Evolutionary conservation across 2,888 invertebrate genomes (phyloP).

Genomic region (Cylloceria caligata): DNA sequence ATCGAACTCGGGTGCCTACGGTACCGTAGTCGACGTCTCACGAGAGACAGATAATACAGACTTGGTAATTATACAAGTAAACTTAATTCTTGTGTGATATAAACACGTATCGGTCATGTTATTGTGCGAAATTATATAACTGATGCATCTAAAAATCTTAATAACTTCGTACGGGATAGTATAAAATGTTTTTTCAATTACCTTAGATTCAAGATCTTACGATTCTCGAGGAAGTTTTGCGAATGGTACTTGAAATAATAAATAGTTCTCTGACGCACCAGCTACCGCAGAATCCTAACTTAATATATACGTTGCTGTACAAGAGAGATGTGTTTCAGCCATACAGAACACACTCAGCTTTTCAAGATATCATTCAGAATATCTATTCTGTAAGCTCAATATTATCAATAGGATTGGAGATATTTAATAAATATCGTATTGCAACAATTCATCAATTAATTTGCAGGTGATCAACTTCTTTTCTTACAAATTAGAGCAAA

Average conservation of each 20-base stretch:
- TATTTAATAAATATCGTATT: slow-evolving; percentile 10
- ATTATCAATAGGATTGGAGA: slow-evolving; percentile 10
- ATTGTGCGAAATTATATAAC: neutral
- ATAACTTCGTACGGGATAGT: neutral
- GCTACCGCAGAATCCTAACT: slow-evolving; percentile 94
- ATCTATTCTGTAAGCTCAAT: slow-evolving; percentile 92
- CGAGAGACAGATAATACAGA: slow-evolving; percentile 73
- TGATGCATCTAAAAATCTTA: neutral
- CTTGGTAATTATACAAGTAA: too few species aligned
- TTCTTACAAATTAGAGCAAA: slow-evolving; percentile 87
- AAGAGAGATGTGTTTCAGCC: slow-evolving; percentile 95
- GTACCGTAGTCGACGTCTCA: slow-evolving; percentile 46
- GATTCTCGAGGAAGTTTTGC: slow-evolving; percentile 97
- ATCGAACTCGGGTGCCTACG: slow-evolving; percentile 62
- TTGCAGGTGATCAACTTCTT: slow-evolving; percentile 89
- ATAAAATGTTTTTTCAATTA: slow-evolving; percentile 57
- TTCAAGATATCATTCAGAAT: slow-evolving; percentile 97
- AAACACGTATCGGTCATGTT: too few species aligned
- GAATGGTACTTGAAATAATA: slow-evolving; percentile 98
- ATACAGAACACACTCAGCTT: slow-evolving; percentile 94
- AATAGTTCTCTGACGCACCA: slow-evolving; percentile 97
- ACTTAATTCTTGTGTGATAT: too few species aligned
- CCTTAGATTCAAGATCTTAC: slow-evolving; percentile 93
- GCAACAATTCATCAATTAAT: slow-evolving; percentile 25
- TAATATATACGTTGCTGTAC: slow-evolving; percentile 98